Base-by-base conservation (phyloP, 1,140 invertebrate species). In the Drosophila punjabiensis region DNA sequence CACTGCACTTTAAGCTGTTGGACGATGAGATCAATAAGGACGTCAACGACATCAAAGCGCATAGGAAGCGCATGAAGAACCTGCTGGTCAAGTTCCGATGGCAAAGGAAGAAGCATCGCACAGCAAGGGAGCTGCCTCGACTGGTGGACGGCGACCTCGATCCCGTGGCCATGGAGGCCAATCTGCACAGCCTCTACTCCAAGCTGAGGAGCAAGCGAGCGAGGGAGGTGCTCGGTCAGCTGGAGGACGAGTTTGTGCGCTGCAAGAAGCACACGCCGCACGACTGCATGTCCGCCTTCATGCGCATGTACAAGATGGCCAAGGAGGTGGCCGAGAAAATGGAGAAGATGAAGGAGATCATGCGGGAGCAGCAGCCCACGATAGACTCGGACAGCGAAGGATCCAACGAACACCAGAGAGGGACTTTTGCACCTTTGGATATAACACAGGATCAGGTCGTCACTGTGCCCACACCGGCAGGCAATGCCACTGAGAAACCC, bases 271-370 rank as follows among this genome's bases (percentile, higher is more conserved):
- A 91, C 14, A 88, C 89, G 8, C 82, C 79, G 0, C 58, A 86
- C 20, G 79, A 91, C 35, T 93, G 92, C 64, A 88, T 91, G 86
- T 75, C 76, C 14, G 86, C 79, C 24, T 92, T 93, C n/a, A 52
- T 91, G 62, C 78, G 80, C 13, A 90, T 93, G 79, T 93, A 92
- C 47, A 76, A 91, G 11, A 80, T 93, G 77, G 89, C 89, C 48
- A 85, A 71, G 37, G 92, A 93, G 30, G 82, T 93, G 8, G 82
- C 79, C 47, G 83, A 92, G 48, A 92, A 89, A 69, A 82, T 93
- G 71, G 81, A 92, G 30, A 92, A 92, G 67, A 93, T 93, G 92
- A 82, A 85, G 66, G 79, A 69, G 2, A 86, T 93, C 16, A 92
- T 93, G 35, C 66, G 77, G 30, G 85, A 80, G 13, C 87, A 81